Evolutionary conservation across 2,797 vertebrate species (phyloP).

Genomic region (Cyclura pinguis): DNA sequence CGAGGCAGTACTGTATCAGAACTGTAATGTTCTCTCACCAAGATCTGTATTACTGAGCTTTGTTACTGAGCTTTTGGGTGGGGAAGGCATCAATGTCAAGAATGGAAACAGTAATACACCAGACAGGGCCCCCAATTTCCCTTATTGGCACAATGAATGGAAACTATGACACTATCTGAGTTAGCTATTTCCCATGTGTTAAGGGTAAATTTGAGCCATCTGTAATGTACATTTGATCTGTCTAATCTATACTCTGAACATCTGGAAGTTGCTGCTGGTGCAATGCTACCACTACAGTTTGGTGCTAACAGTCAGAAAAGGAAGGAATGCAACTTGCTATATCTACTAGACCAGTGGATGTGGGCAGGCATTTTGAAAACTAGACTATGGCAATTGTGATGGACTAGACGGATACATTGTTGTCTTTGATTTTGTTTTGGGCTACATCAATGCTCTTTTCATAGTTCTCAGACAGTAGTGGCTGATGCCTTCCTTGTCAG

Average conservation of each 20-base stretch:
- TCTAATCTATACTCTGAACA: constrained; percentile 20
- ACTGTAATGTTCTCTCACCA: not conserved
- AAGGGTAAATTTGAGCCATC: constrained; percentile 23
- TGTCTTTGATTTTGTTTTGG: no score
- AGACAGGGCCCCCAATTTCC: constrained; percentile 6
- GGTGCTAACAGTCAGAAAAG: not conserved
- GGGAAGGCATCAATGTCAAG: not conserved
- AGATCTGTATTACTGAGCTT: not conserved
- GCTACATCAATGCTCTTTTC: no score
- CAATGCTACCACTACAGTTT: not conserved
- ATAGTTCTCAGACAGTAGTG: no score
- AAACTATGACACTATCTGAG: constrained; percentile 21
- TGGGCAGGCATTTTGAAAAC: not conserved
- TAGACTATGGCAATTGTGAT: not conserved
- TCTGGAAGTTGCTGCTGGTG: constrained; percentile 16
- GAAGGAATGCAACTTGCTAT: not conserved
- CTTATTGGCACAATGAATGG: constrained; percentile 19
- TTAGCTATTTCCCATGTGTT: constrained; percentile 18
- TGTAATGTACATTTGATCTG: constrained; percentile 30
- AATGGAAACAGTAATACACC: constrained; percentile 1
- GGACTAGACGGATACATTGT: no score
- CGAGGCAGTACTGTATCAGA: not conserved
- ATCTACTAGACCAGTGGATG: not conserved
- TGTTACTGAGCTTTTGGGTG: not conserved
- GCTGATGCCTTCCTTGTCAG: no score